Evolutionary conservation across 2,888 invertebrate species (phyloP).

Genomic region (Ellobium chinense): DNA sequence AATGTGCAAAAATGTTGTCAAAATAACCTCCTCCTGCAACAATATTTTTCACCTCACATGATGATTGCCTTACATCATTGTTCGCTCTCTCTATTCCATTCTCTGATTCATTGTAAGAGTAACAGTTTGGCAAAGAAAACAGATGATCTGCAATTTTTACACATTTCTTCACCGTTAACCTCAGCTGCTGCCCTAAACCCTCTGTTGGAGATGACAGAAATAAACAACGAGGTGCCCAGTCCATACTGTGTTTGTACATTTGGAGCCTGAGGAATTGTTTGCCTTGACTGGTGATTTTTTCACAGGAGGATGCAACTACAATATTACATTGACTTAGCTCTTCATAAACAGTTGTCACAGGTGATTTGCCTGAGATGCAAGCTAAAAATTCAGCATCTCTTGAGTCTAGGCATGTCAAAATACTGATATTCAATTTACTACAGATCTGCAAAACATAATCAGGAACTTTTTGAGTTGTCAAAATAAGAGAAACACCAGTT

Average conservation of each 20-base stretch:
- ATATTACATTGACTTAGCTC: constrained; percentile 14
- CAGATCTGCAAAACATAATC: constrained; percentile 57
- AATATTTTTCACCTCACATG: neutral
- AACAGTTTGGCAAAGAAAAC: no score
- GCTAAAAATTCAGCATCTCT: constrained; percentile 56
- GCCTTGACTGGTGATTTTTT: constrained; percentile 14
- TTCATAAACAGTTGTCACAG: constrained; percentile 36
- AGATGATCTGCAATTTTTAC: constrained; percentile 14
- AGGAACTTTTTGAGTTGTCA: constrained; percentile 58
- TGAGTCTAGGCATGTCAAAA: constrained; percentile 55
- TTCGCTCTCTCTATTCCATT: no score
- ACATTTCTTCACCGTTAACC: constrained; percentile 15
- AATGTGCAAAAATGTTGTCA: constrained; percentile 53
- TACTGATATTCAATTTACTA: constrained; percentile 50
- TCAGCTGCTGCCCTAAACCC: constrained; percentile 44
- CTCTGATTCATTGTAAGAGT: no score
- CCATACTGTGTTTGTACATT: neutral
- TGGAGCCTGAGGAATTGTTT: constrained; percentile 34
- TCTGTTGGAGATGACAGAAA: constrained; percentile 50
- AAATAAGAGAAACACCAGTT: constrained; percentile 47
- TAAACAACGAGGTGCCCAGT: constrained; percentile 9
- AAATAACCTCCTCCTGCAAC: constrained; percentile 57
- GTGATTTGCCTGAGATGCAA: constrained; percentile 31
- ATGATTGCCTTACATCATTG: no score
- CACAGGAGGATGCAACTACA: neutral